Conservation (phyloP, 1,140 invertebrate genomes). For the Ceratitis capitata region DNA sequence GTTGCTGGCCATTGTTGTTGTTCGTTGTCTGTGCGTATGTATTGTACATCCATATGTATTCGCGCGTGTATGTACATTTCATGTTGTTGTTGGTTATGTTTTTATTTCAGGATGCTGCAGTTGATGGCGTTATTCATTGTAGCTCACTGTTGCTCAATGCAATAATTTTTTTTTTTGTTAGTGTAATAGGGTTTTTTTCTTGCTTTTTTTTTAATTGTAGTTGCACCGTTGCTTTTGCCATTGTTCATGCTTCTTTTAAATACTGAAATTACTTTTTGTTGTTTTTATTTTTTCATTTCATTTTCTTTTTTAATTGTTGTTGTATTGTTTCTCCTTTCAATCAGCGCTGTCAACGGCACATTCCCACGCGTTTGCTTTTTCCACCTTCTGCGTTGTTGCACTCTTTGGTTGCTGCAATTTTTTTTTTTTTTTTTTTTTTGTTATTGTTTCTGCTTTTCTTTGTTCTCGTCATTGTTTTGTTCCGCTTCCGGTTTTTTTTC, state of each 20-base stretch:
- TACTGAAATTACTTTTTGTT: not conserved
- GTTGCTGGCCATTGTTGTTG: slow-evolving; percentile 12
- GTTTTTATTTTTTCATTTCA: not conserved
- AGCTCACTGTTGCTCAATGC: not conserved
- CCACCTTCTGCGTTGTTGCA: not conserved
- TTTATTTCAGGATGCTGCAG: not conserved
- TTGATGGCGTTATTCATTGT: not conserved
- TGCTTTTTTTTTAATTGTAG: too few relatives aligned
- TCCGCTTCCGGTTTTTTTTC: slow-evolving; percentile 27
- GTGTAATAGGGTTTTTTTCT: too few relatives aligned
- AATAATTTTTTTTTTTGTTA: not conserved
- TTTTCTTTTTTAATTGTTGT: not conserved
- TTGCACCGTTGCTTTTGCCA: not conserved
- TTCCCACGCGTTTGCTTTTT: slow-evolving; percentile 21
- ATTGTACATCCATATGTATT: too few relatives aligned
- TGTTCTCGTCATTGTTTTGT: not conserved
- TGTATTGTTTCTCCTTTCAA: not conserved
- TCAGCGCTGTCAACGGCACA: not conserved
- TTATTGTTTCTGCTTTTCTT: not conserved
- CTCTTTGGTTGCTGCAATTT: not conserved
- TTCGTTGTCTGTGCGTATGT: not conserved
- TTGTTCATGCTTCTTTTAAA: not conserved
- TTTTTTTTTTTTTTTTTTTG: not conserved
- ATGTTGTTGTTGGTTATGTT: not conserved
- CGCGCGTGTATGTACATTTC: not conserved